phyloP scores from a whole-genome alignment of 2,797 vertebrate species.

The Pseudopleuronectes americanus region DNA sequence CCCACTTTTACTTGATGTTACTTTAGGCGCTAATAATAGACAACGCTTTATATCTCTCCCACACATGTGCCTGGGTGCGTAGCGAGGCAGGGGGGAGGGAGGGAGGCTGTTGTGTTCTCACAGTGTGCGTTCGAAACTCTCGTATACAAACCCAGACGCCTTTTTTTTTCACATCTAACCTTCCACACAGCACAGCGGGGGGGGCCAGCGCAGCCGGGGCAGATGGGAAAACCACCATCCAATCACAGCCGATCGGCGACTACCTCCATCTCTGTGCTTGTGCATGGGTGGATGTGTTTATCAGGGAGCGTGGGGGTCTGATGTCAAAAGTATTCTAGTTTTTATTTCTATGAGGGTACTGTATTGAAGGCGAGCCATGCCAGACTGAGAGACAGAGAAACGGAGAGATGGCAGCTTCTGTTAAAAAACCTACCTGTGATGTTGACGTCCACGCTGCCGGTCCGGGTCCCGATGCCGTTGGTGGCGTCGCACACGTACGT shows the following conservation, averaged over 20 bases:
- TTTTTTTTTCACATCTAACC: slow-evolving; percentile 29
- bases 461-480: slow-evolving; percentile 93
- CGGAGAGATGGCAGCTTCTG: background rate
- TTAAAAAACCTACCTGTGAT: slow-evolving; percentile 90
- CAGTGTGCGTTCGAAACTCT: slow-evolving; percentile 39
- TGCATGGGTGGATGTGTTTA: slow-evolving; percentile 9
- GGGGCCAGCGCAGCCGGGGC: slow-evolving; percentile 7
- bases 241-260: slow-evolving; percentile 21
- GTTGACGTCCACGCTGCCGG: slow-evolving; percentile 95
- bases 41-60: slow-evolving; percentile 57
- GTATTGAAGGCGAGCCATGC: slow-evolving; percentile 64
- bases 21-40: slow-evolving; percentile 71
- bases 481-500: slow-evolving; percentile 95
- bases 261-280: slow-evolving; percentile 33
- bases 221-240: slow-evolving; percentile 10
- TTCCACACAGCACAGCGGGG: slow-evolving; percentile 35
- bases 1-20: slow-evolving; percentile 61
- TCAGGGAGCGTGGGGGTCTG: no score
- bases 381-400: slow-evolving; percentile 22
- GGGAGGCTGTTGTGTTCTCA: slow-evolving; percentile 43
- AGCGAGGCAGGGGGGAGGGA: slow-evolving; percentile 12
- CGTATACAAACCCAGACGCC: slow-evolving; percentile 16
- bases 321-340: no score
- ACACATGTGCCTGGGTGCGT: slow-evolving; percentile 44
- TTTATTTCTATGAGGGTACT: slow-evolving; percentile 6